These are phyloP conservation scores for Cebidichthys violaceus DNA, from an alignment of 2,113 vertebrate genomes.

Conservation along the genomic window DNA sequence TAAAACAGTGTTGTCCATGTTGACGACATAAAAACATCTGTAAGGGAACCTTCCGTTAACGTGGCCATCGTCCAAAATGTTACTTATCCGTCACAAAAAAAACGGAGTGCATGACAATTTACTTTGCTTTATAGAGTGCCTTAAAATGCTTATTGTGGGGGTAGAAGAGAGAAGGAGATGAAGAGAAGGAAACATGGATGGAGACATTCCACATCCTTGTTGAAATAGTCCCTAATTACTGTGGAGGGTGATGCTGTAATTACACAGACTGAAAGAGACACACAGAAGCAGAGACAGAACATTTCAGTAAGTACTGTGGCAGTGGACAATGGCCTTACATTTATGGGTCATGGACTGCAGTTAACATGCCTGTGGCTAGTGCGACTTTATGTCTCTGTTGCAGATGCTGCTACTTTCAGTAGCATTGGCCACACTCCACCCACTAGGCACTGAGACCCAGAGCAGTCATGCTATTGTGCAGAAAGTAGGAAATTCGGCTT, in stretches of 20 bases:
- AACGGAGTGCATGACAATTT: not conserved
- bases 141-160: conserved; percentile 38
- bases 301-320: conserved; percentile 40
- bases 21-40: not conserved
- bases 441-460: conserved; percentile 23
- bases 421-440: conserved; percentile 44
- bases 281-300: conserved; percentile 43
- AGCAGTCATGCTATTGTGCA: conserved; percentile 14
- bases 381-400: conserved; percentile 39
- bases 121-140: conserved; percentile 8
- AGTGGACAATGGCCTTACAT: conserved; percentile 66
- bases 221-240: conserved; percentile 80
- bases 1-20: not conserved
- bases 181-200: conserved; percentile 54
- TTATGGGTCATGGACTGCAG: conserved; percentile 53
- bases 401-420: conserved; percentile 55
- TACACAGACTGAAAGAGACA: conserved; percentile 63
- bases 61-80: conserved; percentile 15
- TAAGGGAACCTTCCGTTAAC: conserved; percentile 1
- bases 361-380: conserved; percentile 70
- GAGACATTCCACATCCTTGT: conserved; percentile 74
- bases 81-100: not conserved
- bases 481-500: conserved; percentile 1
- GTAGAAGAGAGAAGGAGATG: conserved; percentile 48
- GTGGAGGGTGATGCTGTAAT: conserved; percentile 78